phyloP scores from a whole-genome alignment of 2,888 invertebrate genomes.

The Orthosia gothica region DNA sequence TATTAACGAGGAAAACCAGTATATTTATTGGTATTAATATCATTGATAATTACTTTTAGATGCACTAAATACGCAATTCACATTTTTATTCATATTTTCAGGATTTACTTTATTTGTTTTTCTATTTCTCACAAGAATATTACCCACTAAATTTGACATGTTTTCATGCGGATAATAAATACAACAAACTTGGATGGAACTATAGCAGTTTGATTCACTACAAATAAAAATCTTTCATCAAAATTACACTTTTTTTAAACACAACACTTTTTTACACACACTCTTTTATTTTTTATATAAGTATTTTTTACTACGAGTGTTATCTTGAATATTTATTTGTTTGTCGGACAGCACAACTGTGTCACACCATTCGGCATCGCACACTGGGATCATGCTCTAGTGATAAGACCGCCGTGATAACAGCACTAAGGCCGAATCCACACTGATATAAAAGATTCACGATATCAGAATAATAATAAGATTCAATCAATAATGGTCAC shows the following conservation, averaged over 20 bases:
- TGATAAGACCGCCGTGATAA: constrained; percentile 55
- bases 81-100: background rate
- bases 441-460: constrained; percentile 38
- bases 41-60: background rate
- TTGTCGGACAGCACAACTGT: constrained; percentile 37
- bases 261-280: background rate
- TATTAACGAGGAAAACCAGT: constrained; percentile 28
- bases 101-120: background rate
- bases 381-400: constrained; percentile 46
- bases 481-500: constrained; percentile 6
- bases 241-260: background rate
- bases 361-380: constrained; percentile 36
- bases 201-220: background rate
- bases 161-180: background rate
- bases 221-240: background rate
- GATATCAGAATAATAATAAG: constrained; percentile 17
- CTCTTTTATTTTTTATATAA: constrained; percentile 2
- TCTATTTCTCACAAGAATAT: constrained; percentile 2
- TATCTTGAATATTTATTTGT: constrained; percentile 9
- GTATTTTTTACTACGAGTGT: constrained; percentile 12
- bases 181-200: background rate
- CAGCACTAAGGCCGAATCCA: constrained; percentile 44
- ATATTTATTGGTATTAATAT: constrained; percentile 9
- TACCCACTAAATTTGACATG: background rate
- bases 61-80: background rate